A percentile compares a stretch with the other conserved stretches of the same genome.
These are phyloP conservation scores for Crypturellus undulatus DNA, from an alignment of 2,113 vertebrate species.

Conservation along the genomic window DNA sequence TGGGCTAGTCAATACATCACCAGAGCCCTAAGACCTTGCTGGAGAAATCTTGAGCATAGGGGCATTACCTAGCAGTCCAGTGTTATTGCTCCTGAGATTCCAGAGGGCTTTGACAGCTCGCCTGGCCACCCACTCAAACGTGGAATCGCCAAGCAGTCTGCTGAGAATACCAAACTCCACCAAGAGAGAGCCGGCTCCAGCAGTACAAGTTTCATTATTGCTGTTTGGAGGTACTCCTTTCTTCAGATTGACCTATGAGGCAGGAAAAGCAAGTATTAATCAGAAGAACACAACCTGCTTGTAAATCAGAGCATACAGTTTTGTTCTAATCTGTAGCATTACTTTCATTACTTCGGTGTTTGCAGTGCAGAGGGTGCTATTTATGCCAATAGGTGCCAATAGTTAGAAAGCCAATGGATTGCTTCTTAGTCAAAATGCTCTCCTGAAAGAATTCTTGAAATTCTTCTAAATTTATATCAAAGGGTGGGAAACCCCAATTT, in stretches of 20 bases:
- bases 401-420: accelerated
- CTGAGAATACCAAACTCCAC: slow-evolving; percentile 98
- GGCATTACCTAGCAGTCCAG: slow-evolving; percentile 87
- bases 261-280: not conserved
- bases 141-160: slow-evolving; percentile 94
- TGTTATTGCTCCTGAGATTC: slow-evolving; percentile 93
- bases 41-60: not conserved
- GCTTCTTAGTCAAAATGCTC: not conserved
- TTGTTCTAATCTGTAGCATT: not conserved
- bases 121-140: slow-evolving; percentile 96
- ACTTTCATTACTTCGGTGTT: accelerated
- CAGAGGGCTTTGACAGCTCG: slow-evolving; percentile 94
- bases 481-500: not conserved
- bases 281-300: not conserved
- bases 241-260: slow-evolving; percentile 92
- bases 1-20: not conserved
- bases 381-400: no score
- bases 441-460: not conserved
- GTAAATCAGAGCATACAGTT: not conserved
- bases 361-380: accelerated
- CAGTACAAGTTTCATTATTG: slow-evolving; percentile 95
- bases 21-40: not conserved
- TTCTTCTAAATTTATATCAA: not conserved
- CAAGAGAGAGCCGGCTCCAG: slow-evolving; percentile 93
- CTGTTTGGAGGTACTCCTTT: slow-evolving; percentile 91